Percentiles rank a stretch among this genome's conserved stretches.
phyloP scores from a whole-genome alignment of 2,797 vertebrate species.

The Protosalanx chinensis region DNA sequence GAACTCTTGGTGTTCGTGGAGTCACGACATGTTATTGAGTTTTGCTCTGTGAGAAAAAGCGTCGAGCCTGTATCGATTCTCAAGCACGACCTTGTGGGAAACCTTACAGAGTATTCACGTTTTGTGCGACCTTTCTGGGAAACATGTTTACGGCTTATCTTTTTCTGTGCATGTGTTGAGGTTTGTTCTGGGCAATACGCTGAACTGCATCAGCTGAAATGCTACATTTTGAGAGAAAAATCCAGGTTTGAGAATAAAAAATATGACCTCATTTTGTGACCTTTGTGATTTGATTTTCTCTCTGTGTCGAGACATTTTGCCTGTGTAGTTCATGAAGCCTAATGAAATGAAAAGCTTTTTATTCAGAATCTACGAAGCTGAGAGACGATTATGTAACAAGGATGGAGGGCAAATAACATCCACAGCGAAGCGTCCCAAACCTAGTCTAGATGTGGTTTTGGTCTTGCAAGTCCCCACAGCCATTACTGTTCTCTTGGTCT shows the following conservation, averaged over 20 bases:
- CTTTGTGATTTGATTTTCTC: constrained; percentile 13
- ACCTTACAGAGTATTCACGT: constrained; percentile 19
- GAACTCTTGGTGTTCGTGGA: constrained; percentile 65
- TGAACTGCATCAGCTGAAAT: constrained; percentile 16
- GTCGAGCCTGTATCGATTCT: constrained; percentile 64
- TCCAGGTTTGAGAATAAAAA: background rate
- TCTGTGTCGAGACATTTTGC: constrained; percentile 14
- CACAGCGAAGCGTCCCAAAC: constrained; percentile 18
- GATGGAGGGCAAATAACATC: constrained; percentile 23
- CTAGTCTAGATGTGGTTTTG: constrained; percentile 43
- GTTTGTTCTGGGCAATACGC: constrained; percentile 19
- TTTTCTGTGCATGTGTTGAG: constrained; percentile 36
- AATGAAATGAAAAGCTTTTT: constrained; percentile 48
- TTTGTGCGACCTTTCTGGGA: constrained; percentile 59
- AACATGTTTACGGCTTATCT: constrained; percentile 28
- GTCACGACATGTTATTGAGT: constrained; percentile 57
- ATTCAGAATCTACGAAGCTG: constrained; percentile 46
- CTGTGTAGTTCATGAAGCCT: constrained; percentile 16
- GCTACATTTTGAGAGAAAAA: constrained; percentile 34
- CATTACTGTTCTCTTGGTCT: constrained; percentile 37
- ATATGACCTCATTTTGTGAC: constrained; percentile 16
- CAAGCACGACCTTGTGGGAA: constrained; percentile 72
- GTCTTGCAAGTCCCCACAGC: constrained; percentile 47
- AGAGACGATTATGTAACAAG: constrained; percentile 38
- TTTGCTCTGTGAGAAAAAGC: constrained; percentile 69